Evolutionary conservation across 2,113 vertebrate genomes (phyloP), one percentile per base, ranked within the genome.

Genomic region (Scopus umbretta): DNA sequence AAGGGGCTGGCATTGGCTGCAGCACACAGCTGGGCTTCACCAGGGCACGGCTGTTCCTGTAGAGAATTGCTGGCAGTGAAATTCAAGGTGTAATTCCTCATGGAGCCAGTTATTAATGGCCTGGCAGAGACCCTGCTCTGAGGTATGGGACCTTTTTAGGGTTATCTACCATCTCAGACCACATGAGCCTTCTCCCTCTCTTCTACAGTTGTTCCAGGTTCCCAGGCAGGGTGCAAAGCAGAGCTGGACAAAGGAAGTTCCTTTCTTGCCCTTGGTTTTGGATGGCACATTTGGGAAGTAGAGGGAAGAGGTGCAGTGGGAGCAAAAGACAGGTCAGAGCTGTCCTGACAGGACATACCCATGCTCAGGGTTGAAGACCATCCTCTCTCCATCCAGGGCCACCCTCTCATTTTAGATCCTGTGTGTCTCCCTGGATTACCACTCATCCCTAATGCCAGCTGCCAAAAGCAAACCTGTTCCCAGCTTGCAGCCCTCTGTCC

Each of bases 361-460:
- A 3, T 11, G 20, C 26, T 36, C 1, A 0, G 13, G 30, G 38
- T 10, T 68, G 23, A 62, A 62, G 63, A 55, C 18, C 0, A 1
- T 18, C 14, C 20, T 29, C 23, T 70, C 53, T n/a, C 80, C 67
- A 23, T 11, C 5, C 75, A 76, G 43, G 21, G 30, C 16, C 53
- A 80, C 10, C 16, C 25, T 67, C 52, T 62, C 61, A n/a, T 50
- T 90, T 63, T 8, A 71, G 6, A 66, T 16, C 34, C 50, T 6
- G 0, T 7, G 2, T 5, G 4, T 19, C 16, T 42, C n/a, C 62
- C 68, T 22, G 38, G 21, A 5, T 26, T 10, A 2, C 19, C n/a
- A 38, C 49, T 61, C 36, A 43, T 30, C 34, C 58, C 86, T 49
- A 12, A 40, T 8, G 16, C 22, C 43, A 63, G 42, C 47, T 88